These are phyloP conservation scores for Tribolium freemani DNA, from an alignment of 2,888 invertebrate species.

Conservation along the genomic window DNA sequence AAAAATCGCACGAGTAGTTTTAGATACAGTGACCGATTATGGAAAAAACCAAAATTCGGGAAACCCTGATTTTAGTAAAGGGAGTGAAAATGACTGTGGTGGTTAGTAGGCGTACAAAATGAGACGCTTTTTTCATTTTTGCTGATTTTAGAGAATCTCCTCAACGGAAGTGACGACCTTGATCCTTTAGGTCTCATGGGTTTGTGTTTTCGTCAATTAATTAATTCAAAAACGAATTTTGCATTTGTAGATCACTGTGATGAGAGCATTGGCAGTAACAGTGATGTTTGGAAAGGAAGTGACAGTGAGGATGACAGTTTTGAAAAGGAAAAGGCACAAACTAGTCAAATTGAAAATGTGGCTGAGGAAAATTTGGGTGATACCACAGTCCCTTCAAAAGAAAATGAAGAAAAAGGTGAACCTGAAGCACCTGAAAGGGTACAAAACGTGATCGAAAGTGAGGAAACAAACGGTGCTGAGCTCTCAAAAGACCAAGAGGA, in stretches of 20 bases:
- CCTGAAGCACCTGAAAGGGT: background rate
- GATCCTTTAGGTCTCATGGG: slow-evolving; percentile 37
- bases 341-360: background rate
- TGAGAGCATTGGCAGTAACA: slow-evolving; percentile 31
- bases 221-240: background rate
- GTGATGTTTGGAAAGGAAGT: slow-evolving; percentile 44
- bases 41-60: background rate
- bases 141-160: slow-evolving; percentile 12
- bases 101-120: slow-evolving; percentile 22
- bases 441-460: background rate
- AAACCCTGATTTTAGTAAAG: slow-evolving; percentile 3
- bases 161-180: slow-evolving; percentile 32
- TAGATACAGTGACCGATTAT: slow-evolving; percentile 26
- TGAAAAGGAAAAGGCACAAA: slow-evolving; percentile 1
- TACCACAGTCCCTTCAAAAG: no score
- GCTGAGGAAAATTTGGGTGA: background rate
- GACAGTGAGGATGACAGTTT: slow-evolving; percentile 40
- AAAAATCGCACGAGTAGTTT: slow-evolving; percentile 4
- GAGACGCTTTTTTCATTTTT: background rate
- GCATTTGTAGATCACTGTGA: slow-evolving; percentile 27
- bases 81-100: slow-evolving; percentile 12
- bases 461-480: background rate
- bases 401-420: background rate
- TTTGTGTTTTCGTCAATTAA: background rate
- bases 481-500: background rate